phyloP scores from a whole-genome alignment of 2,797 vertebrate genomes.

The Mormyrus proboscirostris region DNA sequence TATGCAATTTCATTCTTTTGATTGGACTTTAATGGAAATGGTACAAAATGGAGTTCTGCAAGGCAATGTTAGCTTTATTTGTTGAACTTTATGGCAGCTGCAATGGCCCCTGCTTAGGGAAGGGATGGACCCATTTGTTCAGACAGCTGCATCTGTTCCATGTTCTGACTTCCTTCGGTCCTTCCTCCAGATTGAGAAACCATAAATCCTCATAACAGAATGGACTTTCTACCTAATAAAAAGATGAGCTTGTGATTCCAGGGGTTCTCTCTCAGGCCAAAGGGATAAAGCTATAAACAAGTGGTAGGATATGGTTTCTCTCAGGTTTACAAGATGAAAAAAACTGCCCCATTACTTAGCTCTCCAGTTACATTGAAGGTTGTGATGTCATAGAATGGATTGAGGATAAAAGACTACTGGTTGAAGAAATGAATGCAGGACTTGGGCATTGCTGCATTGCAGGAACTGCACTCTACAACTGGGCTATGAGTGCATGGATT shows the following conservation, averaged over 20 bases:
- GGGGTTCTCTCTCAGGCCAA: not conserved
- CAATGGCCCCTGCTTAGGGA: not conserved
- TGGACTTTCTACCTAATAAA: not conserved
- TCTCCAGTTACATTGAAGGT: not conserved
- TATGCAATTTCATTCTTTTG: not conserved
- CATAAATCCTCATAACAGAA: not conserved
- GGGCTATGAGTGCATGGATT: not conserved
- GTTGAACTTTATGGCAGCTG: not conserved
- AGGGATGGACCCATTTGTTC: not conserved
- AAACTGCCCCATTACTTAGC: not conserved
- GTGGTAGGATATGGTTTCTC: not conserved
- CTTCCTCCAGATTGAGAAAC: not conserved
- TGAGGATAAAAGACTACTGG: not conserved
- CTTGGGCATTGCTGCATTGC: not conserved
- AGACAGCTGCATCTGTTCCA: not conserved
- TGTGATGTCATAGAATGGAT: not conserved
- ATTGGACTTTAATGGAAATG: not conserved
- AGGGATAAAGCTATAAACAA: not conserved
- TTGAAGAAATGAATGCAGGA: not conserved
- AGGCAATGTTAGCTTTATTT: not conserved
- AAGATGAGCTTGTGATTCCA: not conserved
- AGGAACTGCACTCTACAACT: not conserved
- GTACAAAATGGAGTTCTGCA: not conserved
- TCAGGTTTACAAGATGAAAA: not conserved
- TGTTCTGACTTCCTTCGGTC: not conserved